Evolutionary conservation across 2,113 vertebrate genomes (phyloP).

Genomic region (Petromus typicus): DNA sequence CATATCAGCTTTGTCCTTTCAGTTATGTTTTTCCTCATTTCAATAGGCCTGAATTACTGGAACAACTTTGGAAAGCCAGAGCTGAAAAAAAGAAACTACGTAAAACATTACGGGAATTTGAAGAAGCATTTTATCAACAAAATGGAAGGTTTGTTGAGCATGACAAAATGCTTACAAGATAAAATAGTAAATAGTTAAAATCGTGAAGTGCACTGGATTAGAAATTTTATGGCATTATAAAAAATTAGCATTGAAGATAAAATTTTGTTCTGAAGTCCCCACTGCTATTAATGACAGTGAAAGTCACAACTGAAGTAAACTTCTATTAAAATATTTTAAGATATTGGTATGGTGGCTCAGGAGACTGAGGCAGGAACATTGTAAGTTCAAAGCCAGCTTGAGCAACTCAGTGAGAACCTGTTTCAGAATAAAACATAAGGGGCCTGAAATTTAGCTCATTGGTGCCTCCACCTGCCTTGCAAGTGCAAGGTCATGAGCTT

Average conservation of each 20-base stretch:
- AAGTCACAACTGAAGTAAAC: constrained; percentile 17
- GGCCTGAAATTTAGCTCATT: no score
- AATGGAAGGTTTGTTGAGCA: constrained; percentile 93
- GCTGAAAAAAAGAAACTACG: constrained; percentile 98
- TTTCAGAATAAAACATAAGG: neutral
- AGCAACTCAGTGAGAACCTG: neutral
- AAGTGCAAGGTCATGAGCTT: no score
- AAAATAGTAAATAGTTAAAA: constrained; percentile 36
- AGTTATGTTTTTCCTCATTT: constrained; percentile 69
- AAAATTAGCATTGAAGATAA: constrained; percentile 34
- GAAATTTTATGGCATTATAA: constrained; percentile 53
- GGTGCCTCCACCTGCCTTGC: no score
- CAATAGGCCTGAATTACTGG: constrained; percentile 96
- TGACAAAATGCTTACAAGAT: constrained; percentile 32
- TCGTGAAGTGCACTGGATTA: neutral
- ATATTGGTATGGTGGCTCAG: neutral
- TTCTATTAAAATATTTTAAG: constrained; percentile 51
- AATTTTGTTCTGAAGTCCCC: neutral
- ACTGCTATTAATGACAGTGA: constrained; percentile 21
- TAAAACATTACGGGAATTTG: constrained; percentile 95
- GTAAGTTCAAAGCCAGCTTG: neutral
- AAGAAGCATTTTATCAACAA: constrained; percentile 97
- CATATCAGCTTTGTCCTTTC: constrained; percentile 9
- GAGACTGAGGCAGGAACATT: neutral
- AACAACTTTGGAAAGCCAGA: constrained; percentile 98